Conservation (phyloP, 2,797 vertebrate genomes). For the Setipinna tenuifilis region DNA sequence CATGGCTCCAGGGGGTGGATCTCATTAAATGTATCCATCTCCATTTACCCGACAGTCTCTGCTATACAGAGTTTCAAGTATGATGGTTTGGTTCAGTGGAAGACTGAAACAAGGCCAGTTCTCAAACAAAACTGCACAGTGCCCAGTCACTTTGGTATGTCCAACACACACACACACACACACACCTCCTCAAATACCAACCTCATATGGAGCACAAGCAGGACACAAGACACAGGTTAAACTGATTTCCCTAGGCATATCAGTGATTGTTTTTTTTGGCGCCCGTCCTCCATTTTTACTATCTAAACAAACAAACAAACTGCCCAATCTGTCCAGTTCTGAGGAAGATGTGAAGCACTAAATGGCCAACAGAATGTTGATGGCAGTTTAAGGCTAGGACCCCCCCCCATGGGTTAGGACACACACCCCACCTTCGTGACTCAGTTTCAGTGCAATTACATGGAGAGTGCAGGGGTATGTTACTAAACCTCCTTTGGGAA, state of each 20-base stretch:
- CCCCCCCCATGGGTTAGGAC: neutral
- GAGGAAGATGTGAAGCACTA: neutral
- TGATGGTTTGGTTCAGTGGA: neutral
- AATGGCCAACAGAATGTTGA: neutral
- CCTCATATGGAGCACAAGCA: neutral
- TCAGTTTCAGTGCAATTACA: neutral
- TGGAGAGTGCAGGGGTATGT: neutral
- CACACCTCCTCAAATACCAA: neutral
- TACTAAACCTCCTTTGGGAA: neutral
- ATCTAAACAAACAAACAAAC: too few relatives aligned
- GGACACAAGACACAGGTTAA: neutral
- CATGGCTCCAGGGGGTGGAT: neutral
- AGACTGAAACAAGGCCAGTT: neutral
- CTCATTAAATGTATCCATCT: neutral
- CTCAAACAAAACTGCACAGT: neutral
- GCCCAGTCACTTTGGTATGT: too few relatives aligned
- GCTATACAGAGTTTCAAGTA: neutral
- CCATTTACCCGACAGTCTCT: neutral
- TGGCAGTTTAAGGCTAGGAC: neutral
- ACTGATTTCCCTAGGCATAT: neutral
- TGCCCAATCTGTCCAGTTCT: neutral
- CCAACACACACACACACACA: too few relatives aligned
- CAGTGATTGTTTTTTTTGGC: neutral
- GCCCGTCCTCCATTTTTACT: too few relatives aligned
- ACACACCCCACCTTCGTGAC: neutral